A percentile compares a stretch with the other conserved stretches of the same genome.
phyloP scores from a whole-genome alignment of 2,888 invertebrate genomes.

The Candidula unifasciata region DNA sequence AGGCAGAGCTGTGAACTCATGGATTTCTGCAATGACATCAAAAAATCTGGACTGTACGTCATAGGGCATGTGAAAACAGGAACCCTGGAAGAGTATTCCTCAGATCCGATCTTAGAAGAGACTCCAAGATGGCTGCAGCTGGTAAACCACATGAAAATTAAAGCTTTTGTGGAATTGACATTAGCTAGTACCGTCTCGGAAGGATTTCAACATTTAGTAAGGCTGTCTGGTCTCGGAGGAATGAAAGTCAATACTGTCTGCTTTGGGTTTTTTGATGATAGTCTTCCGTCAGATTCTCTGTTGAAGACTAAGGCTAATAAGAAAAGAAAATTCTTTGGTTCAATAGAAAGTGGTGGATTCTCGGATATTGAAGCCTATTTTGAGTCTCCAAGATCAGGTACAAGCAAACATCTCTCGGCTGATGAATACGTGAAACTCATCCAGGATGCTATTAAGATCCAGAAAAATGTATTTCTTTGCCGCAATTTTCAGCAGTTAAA shows the following conservation, averaged over 20 bases:
- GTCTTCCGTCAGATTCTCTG: conserved; percentile 82
- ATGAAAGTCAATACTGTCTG: conserved; percentile 98
- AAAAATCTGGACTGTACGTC: conserved; percentile 91
- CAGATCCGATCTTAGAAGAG: conserved; percentile 87
- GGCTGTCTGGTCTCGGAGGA: conserved; percentile 96
- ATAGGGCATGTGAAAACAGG: conserved; percentile 88
- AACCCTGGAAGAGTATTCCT: conserved; percentile 78
- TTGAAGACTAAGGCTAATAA: conserved; percentile 54
- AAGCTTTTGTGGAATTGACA: conserved; percentile 95
- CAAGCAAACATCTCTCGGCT: conserved; percentile 65
- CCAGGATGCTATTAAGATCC: conserved; percentile 91
- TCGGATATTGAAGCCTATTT: conserved; percentile 62
- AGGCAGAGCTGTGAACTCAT: conserved; percentile 93
- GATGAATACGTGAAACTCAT: conserved; percentile 90
- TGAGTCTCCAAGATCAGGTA: conserved; percentile 59
- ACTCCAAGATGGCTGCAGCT: conserved; percentile 89
- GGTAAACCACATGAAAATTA: conserved; percentile 93
- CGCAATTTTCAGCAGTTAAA: conserved; percentile 92
- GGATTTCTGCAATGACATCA: conserved; percentile 97
- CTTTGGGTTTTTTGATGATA: conserved; percentile 93
- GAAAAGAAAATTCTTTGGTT: conserved; percentile 61
- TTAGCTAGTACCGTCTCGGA: conserved; percentile 89
- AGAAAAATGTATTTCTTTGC: conserved; percentile 95
- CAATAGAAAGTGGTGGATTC: conserved; percentile 55
- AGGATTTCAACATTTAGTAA: conserved; percentile 93